Conservation (phyloP, 2,113 vertebrate species). For the Machaerirhynchus nigripectus region DNA sequence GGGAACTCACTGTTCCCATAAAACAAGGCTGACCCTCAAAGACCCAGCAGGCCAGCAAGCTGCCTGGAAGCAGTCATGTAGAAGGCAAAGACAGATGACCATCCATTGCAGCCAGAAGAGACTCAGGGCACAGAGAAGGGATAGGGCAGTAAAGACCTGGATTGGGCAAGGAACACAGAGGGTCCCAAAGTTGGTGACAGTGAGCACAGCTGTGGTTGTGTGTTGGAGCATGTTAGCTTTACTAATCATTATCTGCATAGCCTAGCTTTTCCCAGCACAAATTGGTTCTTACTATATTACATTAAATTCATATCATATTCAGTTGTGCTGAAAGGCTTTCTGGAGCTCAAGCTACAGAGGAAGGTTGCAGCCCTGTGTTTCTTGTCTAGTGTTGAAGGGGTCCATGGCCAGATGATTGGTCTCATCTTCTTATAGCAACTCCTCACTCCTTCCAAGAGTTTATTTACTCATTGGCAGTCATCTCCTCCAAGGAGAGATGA, state of each 20-base stretch:
- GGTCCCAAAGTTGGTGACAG: neutral
- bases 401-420: neutral
- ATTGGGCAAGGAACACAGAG: neutral
- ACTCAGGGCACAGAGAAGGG: neutral
- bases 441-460: neutral
- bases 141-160: neutral
- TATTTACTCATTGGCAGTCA: neutral
- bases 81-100: neutral
- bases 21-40: neutral
- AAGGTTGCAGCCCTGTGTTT: neutral
- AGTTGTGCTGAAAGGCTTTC: neutral
- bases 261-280: neutral
- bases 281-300: neutral
- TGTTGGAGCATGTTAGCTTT: neutral
- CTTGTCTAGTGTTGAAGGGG: neutral
- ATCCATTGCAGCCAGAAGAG: neutral
- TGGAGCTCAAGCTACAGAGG: neutral
- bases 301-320: neutral
- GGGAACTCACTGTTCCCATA: neutral
- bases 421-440: neutral
- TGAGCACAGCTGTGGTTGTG: neutral
- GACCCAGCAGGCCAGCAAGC: neutral
- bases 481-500: neutral
- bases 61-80: neutral
- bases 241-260: neutral